Evolutionary conservation across 2,113 vertebrate genomes (phyloP), one percentile per base, ranked within the genome.

Genomic region (Bombycilla garrulus): DNA sequence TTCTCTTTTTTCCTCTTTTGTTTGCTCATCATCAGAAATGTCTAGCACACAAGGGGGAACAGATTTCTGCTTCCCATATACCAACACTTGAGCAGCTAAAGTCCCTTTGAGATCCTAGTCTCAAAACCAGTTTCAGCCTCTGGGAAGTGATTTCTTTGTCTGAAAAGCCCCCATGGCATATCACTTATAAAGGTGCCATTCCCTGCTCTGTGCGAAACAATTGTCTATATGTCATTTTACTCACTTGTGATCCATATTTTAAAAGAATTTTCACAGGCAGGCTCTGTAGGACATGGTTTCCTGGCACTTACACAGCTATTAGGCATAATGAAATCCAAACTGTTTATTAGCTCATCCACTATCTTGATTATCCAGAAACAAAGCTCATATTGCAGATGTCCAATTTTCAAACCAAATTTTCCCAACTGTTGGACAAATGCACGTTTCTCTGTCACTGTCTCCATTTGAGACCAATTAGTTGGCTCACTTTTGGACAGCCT

Each of bases 291-390:
- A 81, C 81, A 64, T 71, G 86, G 45, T 86, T 89, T 95, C 73
- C 91, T 96, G 92, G 92, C 89, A 81, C 69, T 72, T 81, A 54
- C 11, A 61, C 25, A 81, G 47, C 86, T 92, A 72, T 87, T 85
- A 93, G 77, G 65, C 48, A 69, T 91, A 95, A 96, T 89, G 86
- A 93, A 95, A 95, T 91, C 83, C 91, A 92, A 97, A 79, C 86
- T 92, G 73, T 95, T 96, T 95, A 93, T 96, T 97, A 97, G 92
- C 81, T 96, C 83, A 95, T 93, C 95, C 45, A 92, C 86, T 86
- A 92, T 96, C 91, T 93, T 24, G 6, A 88, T 88, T 92, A 86
- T 76, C 83, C 94, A 96, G 73, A 97, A 90, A 95, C 81, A 72
- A 76, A 95, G 89, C 89, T 96, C 73, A 69, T 69, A 95, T 92